Evolutionary conservation across 2,888 invertebrate genomes (phyloP), one percentile per base, ranked within the genome.

Genomic region (Meliscaeva auricollis): DNA sequence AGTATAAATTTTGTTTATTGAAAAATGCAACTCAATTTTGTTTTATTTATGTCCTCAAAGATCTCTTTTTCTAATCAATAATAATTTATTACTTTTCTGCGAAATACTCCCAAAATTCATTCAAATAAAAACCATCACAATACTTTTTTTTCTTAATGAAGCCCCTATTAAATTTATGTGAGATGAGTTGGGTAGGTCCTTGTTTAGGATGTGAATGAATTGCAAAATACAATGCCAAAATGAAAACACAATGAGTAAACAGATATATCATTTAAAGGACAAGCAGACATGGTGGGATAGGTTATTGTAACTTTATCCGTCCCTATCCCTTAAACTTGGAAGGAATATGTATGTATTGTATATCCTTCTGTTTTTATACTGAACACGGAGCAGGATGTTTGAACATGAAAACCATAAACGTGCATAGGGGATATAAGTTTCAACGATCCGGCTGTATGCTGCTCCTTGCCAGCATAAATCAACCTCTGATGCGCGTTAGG

Each of bases 381-480:
- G 7, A 35, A 38, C 3, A 26, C 13, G 11, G 9, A 38, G 68
- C 73, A 78, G 60, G 62, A 73, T 83, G 74, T 83, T 68, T 60
- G 64, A 7, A 68, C 52, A 62, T 26, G 41, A 69, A 41, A 38
- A 56, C 17, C 3, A 56, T 38, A 62, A 30, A 76, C 76, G 72
- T 77, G 81, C 44, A 72, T 58, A 68, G 30, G 68, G 82, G 70
- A 82, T 60, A 77, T 72, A 58, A 75, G 56, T 80, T 64, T 52
- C 9, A 41, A 32, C 41, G 50, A 56, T 74, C 69, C 73, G n/a
- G n/a, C n/a, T n/a, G n/a, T n/a, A 30, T 30, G 35, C 13, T 26
- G 22, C n/a, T n/a, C 7, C 69, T 38, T 62, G 78, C 83, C 83
- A 74, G 79, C 83, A 83, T 83, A 83, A 83, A 83, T 83, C 79